Base-by-base conservation (phyloP, 2,113 vertebrate species). In the Scomber japonicus region DNA sequence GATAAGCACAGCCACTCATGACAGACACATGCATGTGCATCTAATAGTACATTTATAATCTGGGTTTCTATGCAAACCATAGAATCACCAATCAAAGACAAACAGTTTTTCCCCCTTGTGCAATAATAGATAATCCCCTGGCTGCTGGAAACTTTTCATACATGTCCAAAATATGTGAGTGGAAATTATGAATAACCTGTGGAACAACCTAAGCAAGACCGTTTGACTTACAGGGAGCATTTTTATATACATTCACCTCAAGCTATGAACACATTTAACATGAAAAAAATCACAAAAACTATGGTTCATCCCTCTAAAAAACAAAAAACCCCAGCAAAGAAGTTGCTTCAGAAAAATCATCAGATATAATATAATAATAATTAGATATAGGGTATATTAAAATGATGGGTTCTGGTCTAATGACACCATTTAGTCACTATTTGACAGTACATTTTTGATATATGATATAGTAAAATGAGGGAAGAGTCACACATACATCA, bases 41-140 rank as follows among this genome's bases (percentile, higher is more conserved):
- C 49, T 35, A 21, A 65, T 11, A 24, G 14, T 46, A 14, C 17
- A 24, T n/a, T 24, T 15, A 69, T 60, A n/a, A 55, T 59, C 11
- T 35, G 9, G 55, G 9, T 53, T 30, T 60, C 62, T 27, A 19
- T 16, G 3, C 40, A 2, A 13, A 45, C 11, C 31, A 59, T 15
- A 16, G 27, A 78, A 35, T 4, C 12, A 16, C 63, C 53, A 35
- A 55, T 53, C 24, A 40, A 67, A 35, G 14, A 9, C 31, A 11
- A 19, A n/a, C 46, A 19, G 15, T 5, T 2, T 19, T 76, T 53
- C 13, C 69, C 53, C 69, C 53, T 30, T 57, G 46, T 30, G 49
- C 10, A 57, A 31, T 49, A 63, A 71, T 16, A 59, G 46, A 71
- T 60, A 16, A 71, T 64, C 5, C 9, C 24, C 30, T 56, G 55